Conservation (phyloP, 2,113 vertebrate genomes). For the Coturnix japonica region DNA sequence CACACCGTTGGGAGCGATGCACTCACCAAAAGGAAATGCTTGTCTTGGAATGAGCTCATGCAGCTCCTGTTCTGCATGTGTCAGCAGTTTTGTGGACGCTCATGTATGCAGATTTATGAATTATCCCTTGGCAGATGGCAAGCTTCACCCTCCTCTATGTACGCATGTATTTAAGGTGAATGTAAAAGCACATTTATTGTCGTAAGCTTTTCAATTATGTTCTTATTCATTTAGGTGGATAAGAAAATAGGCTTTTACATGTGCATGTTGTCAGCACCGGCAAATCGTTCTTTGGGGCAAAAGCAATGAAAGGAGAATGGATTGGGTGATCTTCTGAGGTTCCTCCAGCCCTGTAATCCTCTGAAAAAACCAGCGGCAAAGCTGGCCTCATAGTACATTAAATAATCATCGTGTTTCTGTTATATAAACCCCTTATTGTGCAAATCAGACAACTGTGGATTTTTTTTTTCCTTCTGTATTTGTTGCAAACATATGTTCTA, state of each 20-base stretch:
- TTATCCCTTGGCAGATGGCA: slow-evolving; percentile 45
- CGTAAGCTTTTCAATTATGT: background rate
- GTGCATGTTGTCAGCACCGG: rapidly evolving
- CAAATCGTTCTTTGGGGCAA: background rate
- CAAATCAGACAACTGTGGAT: background rate
- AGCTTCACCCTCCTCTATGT: background rate
- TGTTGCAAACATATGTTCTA: background rate
- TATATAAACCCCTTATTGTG: background rate
- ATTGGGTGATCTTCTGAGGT: background rate
- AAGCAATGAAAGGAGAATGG: background rate
- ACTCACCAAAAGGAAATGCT: slow-evolving; percentile 35
- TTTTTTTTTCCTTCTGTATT: background rate
- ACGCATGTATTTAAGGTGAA: background rate
- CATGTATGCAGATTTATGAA: background rate
- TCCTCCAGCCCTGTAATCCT: background rate
- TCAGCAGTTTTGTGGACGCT: slow-evolving; percentile 52
- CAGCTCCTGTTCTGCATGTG: background rate
- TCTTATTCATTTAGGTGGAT: background rate
- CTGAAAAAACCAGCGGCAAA: background rate
- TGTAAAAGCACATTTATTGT: background rate
- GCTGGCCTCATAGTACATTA: background rate
- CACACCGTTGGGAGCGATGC: background rate
- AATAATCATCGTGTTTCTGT: background rate
- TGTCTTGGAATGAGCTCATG: slow-evolving; percentile 50
- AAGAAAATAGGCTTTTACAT: background rate